Base-by-base conservation (phyloP, 1,140 invertebrate species). In the Drosophila miranda region DNA sequence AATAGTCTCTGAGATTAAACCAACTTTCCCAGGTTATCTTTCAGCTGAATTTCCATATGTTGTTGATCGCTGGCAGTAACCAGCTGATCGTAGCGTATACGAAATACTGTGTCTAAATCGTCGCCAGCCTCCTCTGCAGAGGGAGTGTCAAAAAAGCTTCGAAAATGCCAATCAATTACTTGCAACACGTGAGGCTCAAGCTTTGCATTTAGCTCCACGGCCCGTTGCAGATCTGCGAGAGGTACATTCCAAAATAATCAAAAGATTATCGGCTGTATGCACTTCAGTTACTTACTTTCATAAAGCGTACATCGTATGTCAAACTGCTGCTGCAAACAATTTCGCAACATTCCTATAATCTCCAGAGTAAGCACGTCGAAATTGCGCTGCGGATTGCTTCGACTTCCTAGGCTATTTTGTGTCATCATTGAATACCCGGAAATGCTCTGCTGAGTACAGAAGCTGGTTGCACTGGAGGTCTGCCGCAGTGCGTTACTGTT, bases 351-450 rank as follows among this genome's bases (percentile, higher is more conserved):
- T 8, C 89, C 90, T 42, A 91, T 89, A 30, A 91, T 90, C 67
- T 91, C 90, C 23, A 90, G 42, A 0, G 88, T 90, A 6, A 90
- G 68, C 89, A 91, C 90, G 81, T 91, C 90, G 28, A 91, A 91
- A 55, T 90, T 78, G 2, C 86, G 64, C 21, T 89, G 75, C 0
- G 82, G 75, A 75, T 89, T 89, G 34, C 57, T 81, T 5, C 82
- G 77, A 59, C 54, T 90, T n/a, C 79, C 69, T 16, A 89, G 49
- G 0, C 74, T 77, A 26, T 51, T 74, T 14, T 91, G 90, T 11
- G 89, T 88, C 82, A 90, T 89, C 57, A 91, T 74, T 0, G 90
- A 90, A 41, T 87, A 90, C 1, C 88, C 88, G 2, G 90, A 91
- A 38, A 91, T 90, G 21, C 75, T 90, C 9, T 89, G 79, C 44